Percentiles rank a stretch among this genome's conserved stretches.
Conservation (phyloP, 1,140 invertebrate species). For the Pseudachorutes palmiensis region DNA sequence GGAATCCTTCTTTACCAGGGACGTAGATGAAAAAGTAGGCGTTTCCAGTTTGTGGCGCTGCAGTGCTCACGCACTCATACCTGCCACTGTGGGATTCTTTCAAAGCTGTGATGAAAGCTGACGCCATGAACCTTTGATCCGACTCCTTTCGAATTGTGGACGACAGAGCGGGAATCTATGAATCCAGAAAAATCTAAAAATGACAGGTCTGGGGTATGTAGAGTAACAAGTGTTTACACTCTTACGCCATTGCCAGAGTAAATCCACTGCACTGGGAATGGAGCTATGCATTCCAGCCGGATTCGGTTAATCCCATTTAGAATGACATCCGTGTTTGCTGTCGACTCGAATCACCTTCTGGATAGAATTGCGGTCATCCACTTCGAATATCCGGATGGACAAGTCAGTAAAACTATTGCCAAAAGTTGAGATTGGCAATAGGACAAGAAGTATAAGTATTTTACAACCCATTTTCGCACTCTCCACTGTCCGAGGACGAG, state of each 20-base stretch:
- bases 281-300: conserved; percentile 28
- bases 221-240: not conserved
- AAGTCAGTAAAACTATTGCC: not conserved
- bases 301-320: conserved; percentile 26
- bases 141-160: conserved; percentile 20
- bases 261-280: conserved; percentile 30
- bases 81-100: conserved; percentile 34
- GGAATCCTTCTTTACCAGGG: no score
- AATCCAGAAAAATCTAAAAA: not conserved
- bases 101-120: conserved; percentile 23
- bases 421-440: not conserved
- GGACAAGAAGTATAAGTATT: not conserved
- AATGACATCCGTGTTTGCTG: conserved; percentile 15
- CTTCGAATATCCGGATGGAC: conserved; percentile 17
- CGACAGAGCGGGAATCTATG: conserved; percentile 20
- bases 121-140: conserved; percentile 12
- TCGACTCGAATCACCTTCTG: conserved; percentile 9
- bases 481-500: not conserved
- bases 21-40: conserved; percentile 32
- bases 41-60: not conserved
- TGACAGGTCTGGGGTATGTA: not conserved
- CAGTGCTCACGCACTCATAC: conserved; percentile 27
- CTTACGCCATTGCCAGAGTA: conserved; percentile 31
- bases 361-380: conserved; percentile 22
- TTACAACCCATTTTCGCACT: not conserved